Conservation (phyloP, 1,140 invertebrate genomes). For the Plutomurus gul region DNA sequence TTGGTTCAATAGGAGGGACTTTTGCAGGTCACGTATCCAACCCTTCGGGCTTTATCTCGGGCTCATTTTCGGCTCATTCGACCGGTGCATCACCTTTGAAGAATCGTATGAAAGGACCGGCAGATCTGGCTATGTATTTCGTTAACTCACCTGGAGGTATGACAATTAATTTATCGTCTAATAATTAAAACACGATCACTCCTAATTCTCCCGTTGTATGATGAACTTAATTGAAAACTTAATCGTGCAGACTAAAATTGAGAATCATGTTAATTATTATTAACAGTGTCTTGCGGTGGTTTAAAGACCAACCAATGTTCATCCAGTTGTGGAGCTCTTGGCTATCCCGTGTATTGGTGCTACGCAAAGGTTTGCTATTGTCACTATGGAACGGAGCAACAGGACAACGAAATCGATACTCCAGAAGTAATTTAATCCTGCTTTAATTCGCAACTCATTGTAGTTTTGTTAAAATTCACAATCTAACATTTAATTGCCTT, state of each 20-base stretch:
- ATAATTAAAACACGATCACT: background rate
- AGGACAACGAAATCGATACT: background rate
- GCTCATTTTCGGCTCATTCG: no score
- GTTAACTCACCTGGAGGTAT: background rate
- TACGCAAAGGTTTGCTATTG: conserved; percentile 29
- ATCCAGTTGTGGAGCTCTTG: background rate
- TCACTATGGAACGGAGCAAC: background rate
- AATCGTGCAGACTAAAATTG: background rate
- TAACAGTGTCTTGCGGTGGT: background rate
- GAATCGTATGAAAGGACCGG: background rate
- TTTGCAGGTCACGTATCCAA: no score
- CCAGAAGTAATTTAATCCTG: no score
- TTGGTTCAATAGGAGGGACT: no score
- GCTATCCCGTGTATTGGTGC: conserved; percentile 35
- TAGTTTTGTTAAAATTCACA: no score
- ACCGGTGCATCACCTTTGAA: background rate
- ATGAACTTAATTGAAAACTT: background rate
- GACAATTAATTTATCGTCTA: background rate
- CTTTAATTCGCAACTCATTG: no score
- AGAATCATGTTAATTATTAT: background rate
- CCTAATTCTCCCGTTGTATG: background rate
- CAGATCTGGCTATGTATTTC: background rate
- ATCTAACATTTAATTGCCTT: no score
- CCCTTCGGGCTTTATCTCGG: no score
- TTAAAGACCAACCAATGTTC: background rate